phyloP scores from a whole-genome alignment of 2,113 vertebrate species.

The Halcyon malimbica region DNA sequence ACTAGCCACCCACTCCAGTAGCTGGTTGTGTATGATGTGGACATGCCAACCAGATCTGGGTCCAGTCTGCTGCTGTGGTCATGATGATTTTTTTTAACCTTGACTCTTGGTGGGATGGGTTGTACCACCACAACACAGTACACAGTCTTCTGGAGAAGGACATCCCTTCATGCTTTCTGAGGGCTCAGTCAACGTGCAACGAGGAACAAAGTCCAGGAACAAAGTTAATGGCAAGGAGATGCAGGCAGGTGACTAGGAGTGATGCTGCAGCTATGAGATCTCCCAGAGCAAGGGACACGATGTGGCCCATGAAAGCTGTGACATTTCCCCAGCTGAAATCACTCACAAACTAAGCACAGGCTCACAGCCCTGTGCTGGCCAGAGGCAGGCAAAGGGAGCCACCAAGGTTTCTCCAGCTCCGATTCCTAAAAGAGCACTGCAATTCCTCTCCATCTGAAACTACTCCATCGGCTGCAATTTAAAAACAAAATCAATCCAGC shows the following conservation, averaged over 20 bases:
- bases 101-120: background rate
- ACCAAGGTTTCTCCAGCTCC: background rate
- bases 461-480: slow-evolving; percentile 5
- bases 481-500: slow-evolving; percentile 30
- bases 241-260: background rate
- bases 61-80: background rate
- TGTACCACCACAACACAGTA: background rate
- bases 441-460: background rate
- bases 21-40: background rate
- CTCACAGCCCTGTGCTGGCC: background rate
- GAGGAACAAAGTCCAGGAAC: slow-evolving; percentile 15
- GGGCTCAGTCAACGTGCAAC: background rate
- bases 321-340: background rate
- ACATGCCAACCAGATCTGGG: background rate
- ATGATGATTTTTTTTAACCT: background rate
- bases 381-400: background rate
- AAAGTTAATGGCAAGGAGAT: background rate
- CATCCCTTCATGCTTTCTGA: background rate
- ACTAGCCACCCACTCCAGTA: background rate
- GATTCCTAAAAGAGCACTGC: background rate
- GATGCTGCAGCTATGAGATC: slow-evolving; percentile 23
- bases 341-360: background rate
- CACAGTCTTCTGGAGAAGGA: background rate
- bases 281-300: background rate
- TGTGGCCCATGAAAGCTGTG: background rate